Evolutionary conservation across 2,113 vertebrate genomes (phyloP).

Genomic region (Tylochromis polylepis): DNA sequence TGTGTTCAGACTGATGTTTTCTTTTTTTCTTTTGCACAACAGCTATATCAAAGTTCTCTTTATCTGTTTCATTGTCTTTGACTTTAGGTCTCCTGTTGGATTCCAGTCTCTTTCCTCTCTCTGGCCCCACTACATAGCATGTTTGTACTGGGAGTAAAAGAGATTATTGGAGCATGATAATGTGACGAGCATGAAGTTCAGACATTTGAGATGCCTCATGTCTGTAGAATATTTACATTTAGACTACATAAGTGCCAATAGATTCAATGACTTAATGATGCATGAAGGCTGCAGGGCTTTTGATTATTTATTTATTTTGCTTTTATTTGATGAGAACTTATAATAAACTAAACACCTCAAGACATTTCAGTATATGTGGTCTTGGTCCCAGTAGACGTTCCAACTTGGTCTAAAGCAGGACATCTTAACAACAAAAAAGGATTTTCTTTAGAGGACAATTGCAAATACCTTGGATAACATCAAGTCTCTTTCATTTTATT

Average conservation of each 20-base stretch:
- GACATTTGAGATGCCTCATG: conserved; percentile 5
- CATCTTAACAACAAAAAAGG: background rate
- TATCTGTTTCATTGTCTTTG: background rate
- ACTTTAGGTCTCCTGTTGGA: background rate
- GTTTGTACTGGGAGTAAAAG: conserved; percentile 46
- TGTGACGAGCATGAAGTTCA: conserved; percentile 17
- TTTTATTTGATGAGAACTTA: background rate
- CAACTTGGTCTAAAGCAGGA: fast-evolving
- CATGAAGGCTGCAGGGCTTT: too few species aligned
- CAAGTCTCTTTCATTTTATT: background rate
- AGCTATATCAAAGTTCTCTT: background rate
- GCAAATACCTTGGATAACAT: background rate
- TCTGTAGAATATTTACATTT: background rate
- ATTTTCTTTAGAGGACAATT: background rate
- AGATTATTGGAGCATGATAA: conserved; percentile 68
- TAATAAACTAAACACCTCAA: background rate
- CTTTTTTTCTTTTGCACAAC: background rate
- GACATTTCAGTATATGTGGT: background rate
- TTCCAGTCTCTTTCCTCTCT: background rate
- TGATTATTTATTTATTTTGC: background rate
- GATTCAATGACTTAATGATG: background rate
- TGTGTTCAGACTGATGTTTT: fast-evolving
- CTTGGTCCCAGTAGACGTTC: background rate
- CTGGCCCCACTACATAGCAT: conserved; percentile 9
- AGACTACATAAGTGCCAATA: background rate